A percentile compares a stretch with the other conserved stretches of the same genome.
These are phyloP conservation scores for Ecdyonurus torrentis DNA, from an alignment of 2,888 invertebrate genomes.

Conservation along the genomic window DNA sequence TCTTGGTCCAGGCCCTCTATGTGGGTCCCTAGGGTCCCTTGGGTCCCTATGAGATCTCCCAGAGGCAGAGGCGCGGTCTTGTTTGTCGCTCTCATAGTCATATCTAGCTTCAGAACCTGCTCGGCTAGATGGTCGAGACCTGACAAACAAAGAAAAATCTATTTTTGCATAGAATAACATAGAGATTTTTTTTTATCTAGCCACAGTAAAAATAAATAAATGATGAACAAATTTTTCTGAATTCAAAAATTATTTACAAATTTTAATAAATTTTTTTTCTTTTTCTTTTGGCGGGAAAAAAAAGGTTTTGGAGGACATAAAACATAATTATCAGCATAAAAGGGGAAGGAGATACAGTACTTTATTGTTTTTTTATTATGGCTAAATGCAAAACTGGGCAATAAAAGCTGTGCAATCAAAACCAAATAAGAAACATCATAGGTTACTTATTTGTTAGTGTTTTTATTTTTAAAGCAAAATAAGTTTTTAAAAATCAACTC, in stretches of 20 bases:
- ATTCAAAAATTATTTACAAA: conserved; percentile 1
- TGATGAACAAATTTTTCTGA: conserved; percentile 2
- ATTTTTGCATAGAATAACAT: background rate
- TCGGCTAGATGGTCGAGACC: conserved; percentile 20
- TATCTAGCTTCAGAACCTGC: conserved; percentile 17
- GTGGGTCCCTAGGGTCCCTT: background rate
- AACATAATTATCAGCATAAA: background rate
- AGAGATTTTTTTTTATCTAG: background rate
- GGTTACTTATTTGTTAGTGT: background rate
- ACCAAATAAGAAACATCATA: conserved; percentile 13
- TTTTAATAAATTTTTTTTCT: no score
- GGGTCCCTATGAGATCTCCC: background rate
- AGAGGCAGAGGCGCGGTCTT: background rate
- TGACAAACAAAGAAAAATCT: no score
- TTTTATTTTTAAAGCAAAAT: no score
- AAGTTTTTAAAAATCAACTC: no score
- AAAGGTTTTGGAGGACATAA: background rate
- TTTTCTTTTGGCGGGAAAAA: no score
- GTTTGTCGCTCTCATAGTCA: conserved; percentile 19
- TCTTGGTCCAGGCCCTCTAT: background rate
- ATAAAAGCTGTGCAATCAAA: background rate
- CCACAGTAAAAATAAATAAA: background rate
- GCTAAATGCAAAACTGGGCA: no score
- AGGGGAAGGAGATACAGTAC: no score
- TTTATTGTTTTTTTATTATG: no score